phyloP scores from a whole-genome alignment of 2,888 invertebrate genomes.

The Aquatica leii region DNA sequence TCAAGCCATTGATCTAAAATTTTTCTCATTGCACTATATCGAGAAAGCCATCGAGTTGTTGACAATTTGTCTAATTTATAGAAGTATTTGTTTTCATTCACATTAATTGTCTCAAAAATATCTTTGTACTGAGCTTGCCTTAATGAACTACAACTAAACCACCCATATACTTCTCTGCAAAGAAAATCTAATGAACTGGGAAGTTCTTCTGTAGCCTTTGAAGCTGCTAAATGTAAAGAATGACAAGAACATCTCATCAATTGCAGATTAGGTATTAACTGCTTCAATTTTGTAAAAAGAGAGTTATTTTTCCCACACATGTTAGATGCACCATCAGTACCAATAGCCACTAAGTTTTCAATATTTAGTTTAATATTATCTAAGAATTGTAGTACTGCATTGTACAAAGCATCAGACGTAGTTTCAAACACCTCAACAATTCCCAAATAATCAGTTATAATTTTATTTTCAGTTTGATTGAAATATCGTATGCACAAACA shows the following conservation, averaged over 20 bases:
- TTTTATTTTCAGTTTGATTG: no score
- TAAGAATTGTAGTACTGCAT: no score
- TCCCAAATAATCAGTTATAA: no score
- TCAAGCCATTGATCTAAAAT: no score
- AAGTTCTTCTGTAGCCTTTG: no score
- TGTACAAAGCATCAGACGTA: no score
- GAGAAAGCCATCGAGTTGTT: no score
- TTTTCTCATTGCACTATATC: no score
- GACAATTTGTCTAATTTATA: neutral
- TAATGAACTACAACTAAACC: neutral
- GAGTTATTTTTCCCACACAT: conserved; percentile 1
- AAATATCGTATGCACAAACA: no score
- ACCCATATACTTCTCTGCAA: neutral
- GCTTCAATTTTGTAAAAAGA: neutral
- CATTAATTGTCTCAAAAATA: neutral
- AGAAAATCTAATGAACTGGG: neutral
- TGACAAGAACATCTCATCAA: neutral
- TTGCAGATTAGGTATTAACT: neutral
- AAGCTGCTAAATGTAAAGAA: neutral
- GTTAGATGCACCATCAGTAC: neutral
- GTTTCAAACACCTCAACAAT: no score
- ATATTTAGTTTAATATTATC: no score
- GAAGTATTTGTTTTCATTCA: neutral
- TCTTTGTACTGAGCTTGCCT: neutral
- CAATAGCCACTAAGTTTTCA: no score